Evolutionary conservation across 2,113 vertebrate genomes (phyloP).

Genomic region (Addax nasomaculatus): DNA sequence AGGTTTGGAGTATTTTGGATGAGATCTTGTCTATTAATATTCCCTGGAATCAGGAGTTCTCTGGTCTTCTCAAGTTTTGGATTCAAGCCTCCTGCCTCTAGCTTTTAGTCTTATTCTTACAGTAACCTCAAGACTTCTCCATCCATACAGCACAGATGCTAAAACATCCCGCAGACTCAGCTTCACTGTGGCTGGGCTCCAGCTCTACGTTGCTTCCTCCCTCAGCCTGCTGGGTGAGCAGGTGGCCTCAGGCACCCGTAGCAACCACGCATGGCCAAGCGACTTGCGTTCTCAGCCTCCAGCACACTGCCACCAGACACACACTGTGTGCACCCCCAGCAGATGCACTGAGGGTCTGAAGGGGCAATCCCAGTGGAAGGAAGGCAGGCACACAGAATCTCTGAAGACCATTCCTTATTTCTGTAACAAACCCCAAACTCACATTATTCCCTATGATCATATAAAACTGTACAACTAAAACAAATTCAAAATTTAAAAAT

Average conservation of each 20-base stretch:
- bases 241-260: neutral
- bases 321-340: neutral
- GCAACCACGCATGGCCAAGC: neutral
- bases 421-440: neutral
- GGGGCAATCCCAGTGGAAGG: accelerated
- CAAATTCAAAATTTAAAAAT: neutral
- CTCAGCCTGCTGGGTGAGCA: neutral
- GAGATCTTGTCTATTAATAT: neutral
- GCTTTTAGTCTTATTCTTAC: neutral
- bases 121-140: neutral
- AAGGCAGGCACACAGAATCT: neutral
- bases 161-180: neutral
- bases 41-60: neutral
- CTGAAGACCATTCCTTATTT: neutral
- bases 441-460: neutral
- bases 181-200: accelerated
- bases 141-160: neutral
- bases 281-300: neutral
- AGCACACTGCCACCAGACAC: neutral
- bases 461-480: neutral
- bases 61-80: neutral
- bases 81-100: neutral
- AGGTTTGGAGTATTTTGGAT: neutral
- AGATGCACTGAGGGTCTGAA: neutral
- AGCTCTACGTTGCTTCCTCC: accelerated